Evolutionary conservation across 2,113 vertebrate genomes (phyloP).

Genomic region (Sialia sialis): DNA sequence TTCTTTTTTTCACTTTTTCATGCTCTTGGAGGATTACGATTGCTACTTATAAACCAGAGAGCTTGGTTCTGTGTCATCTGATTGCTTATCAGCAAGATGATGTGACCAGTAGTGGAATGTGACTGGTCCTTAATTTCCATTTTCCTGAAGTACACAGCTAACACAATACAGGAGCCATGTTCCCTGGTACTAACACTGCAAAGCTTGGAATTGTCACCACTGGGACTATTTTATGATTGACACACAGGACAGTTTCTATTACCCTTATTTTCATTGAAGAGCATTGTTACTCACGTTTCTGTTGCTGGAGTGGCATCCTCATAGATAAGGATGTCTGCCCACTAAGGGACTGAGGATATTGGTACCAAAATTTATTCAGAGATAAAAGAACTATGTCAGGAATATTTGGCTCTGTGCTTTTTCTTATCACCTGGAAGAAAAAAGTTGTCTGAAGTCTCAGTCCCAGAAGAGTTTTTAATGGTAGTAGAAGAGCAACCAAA

Average conservation of each 20-base stretch:
- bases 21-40: not conserved
- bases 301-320: not conserved
- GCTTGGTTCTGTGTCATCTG: not conserved
- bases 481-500: not conserved
- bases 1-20: not conserved
- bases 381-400: not conserved
- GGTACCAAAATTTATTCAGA: not conserved
- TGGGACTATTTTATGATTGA: not conserved
- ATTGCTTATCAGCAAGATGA: not conserved
- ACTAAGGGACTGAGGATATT: not conserved
- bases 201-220: slow-evolving; percentile 31
- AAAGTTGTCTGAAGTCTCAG: not conserved
- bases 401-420: not conserved
- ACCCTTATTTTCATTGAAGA: not conserved
- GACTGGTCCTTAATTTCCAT: not conserved
- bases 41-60: not conserved
- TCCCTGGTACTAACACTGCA: not conserved
- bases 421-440: not conserved
- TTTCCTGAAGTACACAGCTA: not conserved
- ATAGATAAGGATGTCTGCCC: not conserved
- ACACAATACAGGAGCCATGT: slow-evolving; percentile 26
- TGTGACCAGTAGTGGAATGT: not conserved
- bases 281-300: not conserved
- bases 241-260: not conserved
- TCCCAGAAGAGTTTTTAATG: not conserved